phyloP scores from a whole-genome alignment of 1,140 invertebrate species.

The Musca domestica region DNA sequence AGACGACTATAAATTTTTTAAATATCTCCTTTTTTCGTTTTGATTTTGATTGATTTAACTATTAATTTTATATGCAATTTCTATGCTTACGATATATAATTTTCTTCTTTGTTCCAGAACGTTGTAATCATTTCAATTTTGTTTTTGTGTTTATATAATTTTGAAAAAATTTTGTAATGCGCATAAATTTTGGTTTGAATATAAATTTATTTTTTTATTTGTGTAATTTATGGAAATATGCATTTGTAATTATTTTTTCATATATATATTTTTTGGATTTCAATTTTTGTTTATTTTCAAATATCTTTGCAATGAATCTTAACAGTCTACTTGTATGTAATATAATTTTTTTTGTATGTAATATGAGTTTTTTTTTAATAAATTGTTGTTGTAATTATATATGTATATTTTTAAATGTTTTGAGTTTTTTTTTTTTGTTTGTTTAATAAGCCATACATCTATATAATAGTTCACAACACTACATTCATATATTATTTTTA shows the following conservation, averaged over 20 bases:
- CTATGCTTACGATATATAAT: too few relatives aligned
- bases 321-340: too few relatives aligned
- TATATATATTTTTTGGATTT: too few relatives aligned
- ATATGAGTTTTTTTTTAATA: slow-evolving; percentile 7
- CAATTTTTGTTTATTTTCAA: too few relatives aligned
- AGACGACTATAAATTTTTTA: background rate
- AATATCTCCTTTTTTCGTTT: background rate
- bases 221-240: too few relatives aligned
- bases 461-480: slow-evolving; percentile 17
- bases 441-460: slow-evolving; percentile 11
- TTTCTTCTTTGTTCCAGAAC: background rate
- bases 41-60: slow-evolving; percentile 12
- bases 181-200: background rate
- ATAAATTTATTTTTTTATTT: background rate
- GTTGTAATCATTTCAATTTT: background rate
- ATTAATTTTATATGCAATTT: too few relatives aligned
- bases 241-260: too few relatives aligned
- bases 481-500: slow-evolving; percentile 12
- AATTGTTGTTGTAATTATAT: background rate
- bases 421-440: background rate
- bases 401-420: background rate
- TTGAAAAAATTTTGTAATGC: background rate
- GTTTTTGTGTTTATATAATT: background rate
- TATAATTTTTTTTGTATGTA: too few relatives aligned
- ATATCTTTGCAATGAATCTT: too few relatives aligned